These are phyloP conservation scores for Chloroclysta siterata DNA, from an alignment of 2,888 invertebrate genomes.

Conservation along the genomic window DNA sequence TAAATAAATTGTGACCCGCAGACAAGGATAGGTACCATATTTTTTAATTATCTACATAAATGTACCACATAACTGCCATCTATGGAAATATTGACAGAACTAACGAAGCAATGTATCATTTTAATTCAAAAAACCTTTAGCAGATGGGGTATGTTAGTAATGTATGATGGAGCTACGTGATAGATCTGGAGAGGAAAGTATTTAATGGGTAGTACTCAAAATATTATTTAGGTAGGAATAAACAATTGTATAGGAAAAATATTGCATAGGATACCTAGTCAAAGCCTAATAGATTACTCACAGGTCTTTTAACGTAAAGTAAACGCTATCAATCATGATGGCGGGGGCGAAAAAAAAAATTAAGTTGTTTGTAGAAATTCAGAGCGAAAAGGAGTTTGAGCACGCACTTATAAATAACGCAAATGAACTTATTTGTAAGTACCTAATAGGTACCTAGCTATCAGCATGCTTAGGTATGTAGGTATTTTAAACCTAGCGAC, in stretches of 20 bases:
- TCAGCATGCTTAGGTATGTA: too few species aligned
- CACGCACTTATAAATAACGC: constrained; percentile 51
- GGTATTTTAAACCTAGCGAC: too few species aligned
- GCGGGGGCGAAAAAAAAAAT: constrained; percentile 60
- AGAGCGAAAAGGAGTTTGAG: constrained; percentile 68
- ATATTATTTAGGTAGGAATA: too few species aligned
- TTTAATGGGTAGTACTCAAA: too few species aligned
- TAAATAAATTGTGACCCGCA: too few species aligned
- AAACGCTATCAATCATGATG: constrained; percentile 3
- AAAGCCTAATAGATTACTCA: constrained; percentile 22
- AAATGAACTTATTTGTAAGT: constrained; percentile 71
- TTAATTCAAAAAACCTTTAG: neutral
- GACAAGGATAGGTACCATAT: too few species aligned
- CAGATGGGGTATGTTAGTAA: neutral
- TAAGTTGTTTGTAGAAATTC: constrained; percentile 66
- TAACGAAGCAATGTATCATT: neutral
- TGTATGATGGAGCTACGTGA: too few species aligned
- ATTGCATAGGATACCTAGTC: too few species aligned
- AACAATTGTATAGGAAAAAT: too few species aligned
- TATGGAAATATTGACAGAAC: neutral
- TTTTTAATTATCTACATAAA: too few species aligned
- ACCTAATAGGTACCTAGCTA: neutral
- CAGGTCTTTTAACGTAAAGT: neutral
- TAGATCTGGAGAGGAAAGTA: too few species aligned
- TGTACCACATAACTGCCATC: neutral